These are phyloP conservation scores for Echiichthys vipera DNA, from an alignment of 2,797 vertebrate species.

Conservation along the genomic window DNA sequence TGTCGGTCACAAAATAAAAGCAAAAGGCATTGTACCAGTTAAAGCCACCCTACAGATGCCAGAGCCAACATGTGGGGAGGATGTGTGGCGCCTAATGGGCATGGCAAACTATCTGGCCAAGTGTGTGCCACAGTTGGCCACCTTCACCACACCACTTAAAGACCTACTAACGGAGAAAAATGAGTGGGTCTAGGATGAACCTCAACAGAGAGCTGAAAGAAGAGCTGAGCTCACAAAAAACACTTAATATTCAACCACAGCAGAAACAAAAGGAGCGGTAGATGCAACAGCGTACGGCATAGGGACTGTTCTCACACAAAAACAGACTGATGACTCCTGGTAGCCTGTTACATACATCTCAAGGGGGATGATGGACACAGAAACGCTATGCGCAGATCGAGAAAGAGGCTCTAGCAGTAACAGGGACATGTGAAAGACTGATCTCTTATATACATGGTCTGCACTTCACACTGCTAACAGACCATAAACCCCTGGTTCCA, in stretches of 20 bases:
- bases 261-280: neutral
- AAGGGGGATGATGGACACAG: neutral
- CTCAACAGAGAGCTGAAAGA: slow-evolving; percentile 6
- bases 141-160: neutral
- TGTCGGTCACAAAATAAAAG: slow-evolving; percentile 6
- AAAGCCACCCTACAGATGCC: slow-evolving; percentile 29
- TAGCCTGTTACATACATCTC: neutral
- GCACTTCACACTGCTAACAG: neutral
- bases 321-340: neutral
- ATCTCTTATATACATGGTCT: neutral
- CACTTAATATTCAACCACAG: neutral
- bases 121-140: neutral
- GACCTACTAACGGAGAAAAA: slow-evolving; percentile 19
- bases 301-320: neutral
- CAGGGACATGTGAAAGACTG: neutral
- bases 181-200: slow-evolving; percentile 33
- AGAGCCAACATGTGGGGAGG: slow-evolving; percentile 1
- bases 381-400: neutral
- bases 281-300: neutral
- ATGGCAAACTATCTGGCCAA: slow-evolving; percentile 31
- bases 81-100: slow-evolving; percentile 3
- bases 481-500: slow-evolving; percentile 16
- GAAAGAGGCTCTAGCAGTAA: neutral
- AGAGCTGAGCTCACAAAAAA: neutral
- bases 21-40: slow-evolving; percentile 12